A percentile compares a stretch with the other conserved stretches of the same genome.
Evolutionary conservation across 2,888 invertebrate genomes (phyloP).

Genomic region (Brenthis daphne): DNA sequence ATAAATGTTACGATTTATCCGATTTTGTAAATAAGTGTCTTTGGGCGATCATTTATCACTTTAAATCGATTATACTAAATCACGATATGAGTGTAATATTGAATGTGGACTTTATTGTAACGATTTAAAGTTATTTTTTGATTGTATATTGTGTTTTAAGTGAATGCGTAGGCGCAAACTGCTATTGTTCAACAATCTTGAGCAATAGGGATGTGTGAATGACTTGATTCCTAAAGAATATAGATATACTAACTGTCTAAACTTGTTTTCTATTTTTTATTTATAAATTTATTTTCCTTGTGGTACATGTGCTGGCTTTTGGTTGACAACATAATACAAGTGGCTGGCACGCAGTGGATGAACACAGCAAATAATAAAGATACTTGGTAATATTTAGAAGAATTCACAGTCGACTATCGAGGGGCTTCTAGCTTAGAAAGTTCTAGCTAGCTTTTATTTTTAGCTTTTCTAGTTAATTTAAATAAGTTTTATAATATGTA

Average conservation of each 20-base stretch:
- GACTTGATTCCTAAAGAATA: conserved; percentile 13
- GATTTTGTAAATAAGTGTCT: conserved; percentile 28
- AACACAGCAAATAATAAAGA: too few species aligned
- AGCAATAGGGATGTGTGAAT: conserved; percentile 38
- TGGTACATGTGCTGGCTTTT: too few species aligned
- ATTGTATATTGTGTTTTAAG: neutral
- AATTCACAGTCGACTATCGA: too few species aligned
- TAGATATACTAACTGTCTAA: conserved; percentile 8
- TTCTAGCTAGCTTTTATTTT: too few species aligned
- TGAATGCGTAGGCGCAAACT: conserved; percentile 38
- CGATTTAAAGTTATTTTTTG: conserved; percentile 23
- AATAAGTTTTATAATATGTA: too few species aligned
- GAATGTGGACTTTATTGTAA: conserved; percentile 14
- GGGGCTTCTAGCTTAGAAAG: too few species aligned
- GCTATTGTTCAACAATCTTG: conserved; percentile 39
- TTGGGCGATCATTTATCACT: conserved; percentile 44
- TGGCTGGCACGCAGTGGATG: too few species aligned
- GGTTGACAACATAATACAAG: too few species aligned
- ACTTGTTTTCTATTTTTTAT: neutral
- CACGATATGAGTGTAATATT: conserved; percentile 10
- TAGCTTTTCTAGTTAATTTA: too few species aligned
- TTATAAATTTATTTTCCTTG: too few species aligned
- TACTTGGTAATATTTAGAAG: too few species aligned
- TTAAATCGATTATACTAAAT: conserved; percentile 48
- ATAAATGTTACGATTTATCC: conserved; percentile 29